Percentiles rank a stretch among this genome's conserved stretches.
These are phyloP conservation scores for Budorcas taxicolor DNA, from an alignment of 2,113 vertebrate species.

Conservation along the genomic window DNA sequence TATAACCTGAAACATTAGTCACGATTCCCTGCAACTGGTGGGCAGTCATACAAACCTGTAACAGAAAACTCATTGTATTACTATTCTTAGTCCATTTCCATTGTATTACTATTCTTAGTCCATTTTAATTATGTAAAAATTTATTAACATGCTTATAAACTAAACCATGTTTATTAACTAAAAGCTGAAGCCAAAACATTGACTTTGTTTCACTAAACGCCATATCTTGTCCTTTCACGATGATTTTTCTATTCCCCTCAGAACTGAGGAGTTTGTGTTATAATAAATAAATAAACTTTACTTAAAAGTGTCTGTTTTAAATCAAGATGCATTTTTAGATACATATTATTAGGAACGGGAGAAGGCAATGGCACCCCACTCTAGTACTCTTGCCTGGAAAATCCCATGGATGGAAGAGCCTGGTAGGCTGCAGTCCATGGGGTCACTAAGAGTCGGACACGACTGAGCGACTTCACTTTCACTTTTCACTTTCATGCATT, in stretches of 20 bases:
- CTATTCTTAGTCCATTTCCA: not conserved
- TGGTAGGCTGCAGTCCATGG: no score
- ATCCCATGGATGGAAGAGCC: no score
- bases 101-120: not conserved
- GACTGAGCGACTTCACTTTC: no score
- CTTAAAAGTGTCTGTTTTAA: conserved; percentile 26
- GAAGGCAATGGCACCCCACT: no score
- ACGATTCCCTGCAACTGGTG: not conserved
- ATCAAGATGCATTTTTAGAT: not conserved
- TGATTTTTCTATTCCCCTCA: not conserved
- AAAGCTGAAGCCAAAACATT: not conserved
- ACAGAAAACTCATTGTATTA: not conserved
- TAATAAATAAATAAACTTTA: conserved; percentile 23
- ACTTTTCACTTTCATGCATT: no score
- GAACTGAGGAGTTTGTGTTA: not conserved
- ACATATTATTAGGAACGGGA: not conserved
- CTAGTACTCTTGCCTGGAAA: no score
- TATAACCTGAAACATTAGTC: not conserved
- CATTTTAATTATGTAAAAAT: not conserved
- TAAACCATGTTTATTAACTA: not conserved
- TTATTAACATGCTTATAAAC: not conserved
- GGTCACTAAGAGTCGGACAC: no score
- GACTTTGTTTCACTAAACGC: not conserved
- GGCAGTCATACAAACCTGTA: not conserved
- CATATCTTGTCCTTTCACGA: not conserved